phyloP scores from a whole-genome alignment of 2,797 vertebrate species.

The Anomalospiza imberbis region DNA sequence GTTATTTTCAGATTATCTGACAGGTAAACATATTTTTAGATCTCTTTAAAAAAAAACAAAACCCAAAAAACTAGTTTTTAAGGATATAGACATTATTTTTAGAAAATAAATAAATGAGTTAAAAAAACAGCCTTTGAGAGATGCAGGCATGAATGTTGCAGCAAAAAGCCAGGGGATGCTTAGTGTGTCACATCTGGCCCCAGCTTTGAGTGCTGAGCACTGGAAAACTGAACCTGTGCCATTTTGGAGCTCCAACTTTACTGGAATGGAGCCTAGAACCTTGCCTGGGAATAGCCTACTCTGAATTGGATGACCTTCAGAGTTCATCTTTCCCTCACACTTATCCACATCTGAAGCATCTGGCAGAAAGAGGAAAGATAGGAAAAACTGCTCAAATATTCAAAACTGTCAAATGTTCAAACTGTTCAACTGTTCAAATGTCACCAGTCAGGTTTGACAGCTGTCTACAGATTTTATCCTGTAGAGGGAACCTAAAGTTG shows the following conservation, averaged over 20 bases:
- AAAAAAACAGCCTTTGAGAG: not conserved
- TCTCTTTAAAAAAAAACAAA: not conserved
- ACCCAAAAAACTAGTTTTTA: not conserved
- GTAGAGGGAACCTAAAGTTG: not conserved
- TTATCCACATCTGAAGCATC: not conserved
- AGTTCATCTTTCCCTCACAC: not conserved
- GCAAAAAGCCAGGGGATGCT: not conserved
- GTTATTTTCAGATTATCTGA: not conserved
- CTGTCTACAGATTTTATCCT: not conserved
- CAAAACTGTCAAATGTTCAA: too few relatives aligned
- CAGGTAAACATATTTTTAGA: not conserved
- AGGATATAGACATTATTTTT: not conserved
- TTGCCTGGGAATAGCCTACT: not conserved
- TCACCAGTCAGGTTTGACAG: not conserved
- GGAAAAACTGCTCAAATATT: not conserved
- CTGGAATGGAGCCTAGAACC: not conserved
- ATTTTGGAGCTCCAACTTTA: not conserved
- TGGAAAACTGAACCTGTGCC: not conserved
- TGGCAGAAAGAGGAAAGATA: not conserved
- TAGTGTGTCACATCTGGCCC: not conserved
- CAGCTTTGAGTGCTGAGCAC: not conserved
- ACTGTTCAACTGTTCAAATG: too few relatives aligned
- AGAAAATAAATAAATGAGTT: not conserved
- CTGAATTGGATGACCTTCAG: not conserved
- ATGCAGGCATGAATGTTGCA: not conserved